Evolutionary conservation across 1,140 invertebrate genomes (phyloP), one percentile per base, ranked within the genome.

Genomic region (Lysiphlebus fabarum): DNA sequence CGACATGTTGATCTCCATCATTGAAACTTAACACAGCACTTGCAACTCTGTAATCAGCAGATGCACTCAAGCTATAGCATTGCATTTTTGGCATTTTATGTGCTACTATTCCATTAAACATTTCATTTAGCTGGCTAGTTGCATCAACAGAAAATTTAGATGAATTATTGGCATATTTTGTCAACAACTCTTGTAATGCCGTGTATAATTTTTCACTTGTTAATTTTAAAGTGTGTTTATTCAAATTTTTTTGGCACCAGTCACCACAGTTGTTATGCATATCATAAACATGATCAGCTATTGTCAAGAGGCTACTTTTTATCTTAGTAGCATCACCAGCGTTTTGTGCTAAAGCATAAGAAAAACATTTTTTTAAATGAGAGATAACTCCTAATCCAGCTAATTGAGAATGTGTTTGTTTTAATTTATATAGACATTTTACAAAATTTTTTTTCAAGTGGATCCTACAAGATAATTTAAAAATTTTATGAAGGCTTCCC

Each of bases 81-180:
- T 33, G 11, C 62, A 65, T 67, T 58, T 68, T 70, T 1, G 64
- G 63, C 34, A 56, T 56, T 59, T 68, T 66, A 10, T 63, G 49
- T 4, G 65, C 42, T 7, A 68, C 66, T 0, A 62, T 57, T 59
- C 67, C 64, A 17, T 69, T 67, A 0, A 67, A 4, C 6, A 61
- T 67, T 51, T 70, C 61, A 49, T 71, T 68, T 4, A 56, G 56
- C 43, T 71, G 67, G 47, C 68, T 70, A 3, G 64, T 68, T 5
- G 67, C 66, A 12, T 57, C 57, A 10, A 66, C 33, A 33, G 65
- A 67, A 50, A 66, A 69, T 60, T 65, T 62, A 0, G 56, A 34
- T 6, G 59, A 47, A 54, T 67, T 68, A 38, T 65, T 44, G 0
- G 66, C 65, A 37, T 67, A 64, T 62, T 67, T 66, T 6, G 37